These are phyloP conservation scores for Ruditapes philippinarum DNA, from an alignment of 1,140 invertebrate genomes.

Conservation along the genomic window DNA sequence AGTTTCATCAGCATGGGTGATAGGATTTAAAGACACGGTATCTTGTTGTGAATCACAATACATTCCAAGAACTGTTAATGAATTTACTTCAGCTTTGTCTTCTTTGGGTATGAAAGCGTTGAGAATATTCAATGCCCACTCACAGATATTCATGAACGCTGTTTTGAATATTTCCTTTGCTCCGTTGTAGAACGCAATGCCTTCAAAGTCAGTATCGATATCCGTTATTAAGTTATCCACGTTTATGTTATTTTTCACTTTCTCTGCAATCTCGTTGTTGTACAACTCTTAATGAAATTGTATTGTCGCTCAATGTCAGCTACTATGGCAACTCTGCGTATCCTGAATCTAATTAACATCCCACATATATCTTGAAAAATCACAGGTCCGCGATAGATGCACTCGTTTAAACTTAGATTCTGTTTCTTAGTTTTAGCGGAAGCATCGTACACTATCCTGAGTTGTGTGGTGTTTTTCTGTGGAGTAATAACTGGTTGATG, in stretches of 20 bases:
- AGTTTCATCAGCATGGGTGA: background rate
- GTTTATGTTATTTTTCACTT: background rate
- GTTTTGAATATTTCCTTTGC: conserved; percentile 22
- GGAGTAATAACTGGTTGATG: conserved; percentile 9
- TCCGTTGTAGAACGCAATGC: background rate
- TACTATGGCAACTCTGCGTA: background rate
- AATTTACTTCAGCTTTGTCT: background rate
- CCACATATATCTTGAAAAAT: conserved; percentile 36
- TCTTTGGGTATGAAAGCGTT: background rate
- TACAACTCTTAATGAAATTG: background rate
- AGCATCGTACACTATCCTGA: conserved; percentile 33
- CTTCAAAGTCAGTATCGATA: background rate
- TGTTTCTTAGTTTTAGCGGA: conserved; percentile 25
- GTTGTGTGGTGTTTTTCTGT: conserved; percentile 7
- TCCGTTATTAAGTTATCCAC: background rate
- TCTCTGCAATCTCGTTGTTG: background rate
- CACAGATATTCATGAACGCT: conserved; percentile 11
- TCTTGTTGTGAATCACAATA: background rate
- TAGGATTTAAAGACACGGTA: background rate
- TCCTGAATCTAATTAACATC: conserved; percentile 4
- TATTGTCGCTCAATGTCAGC: conserved; percentile 44
- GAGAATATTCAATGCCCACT: background rate
- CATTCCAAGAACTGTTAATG: background rate
- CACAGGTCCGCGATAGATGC: conserved; percentile 23
- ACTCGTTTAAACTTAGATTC: conserved; percentile 44